A percentile compares a stretch with the other conserved stretches of the same genome.
Conservation (phyloP, 2,888 invertebrate species). For the Tipula vernalis region DNA sequence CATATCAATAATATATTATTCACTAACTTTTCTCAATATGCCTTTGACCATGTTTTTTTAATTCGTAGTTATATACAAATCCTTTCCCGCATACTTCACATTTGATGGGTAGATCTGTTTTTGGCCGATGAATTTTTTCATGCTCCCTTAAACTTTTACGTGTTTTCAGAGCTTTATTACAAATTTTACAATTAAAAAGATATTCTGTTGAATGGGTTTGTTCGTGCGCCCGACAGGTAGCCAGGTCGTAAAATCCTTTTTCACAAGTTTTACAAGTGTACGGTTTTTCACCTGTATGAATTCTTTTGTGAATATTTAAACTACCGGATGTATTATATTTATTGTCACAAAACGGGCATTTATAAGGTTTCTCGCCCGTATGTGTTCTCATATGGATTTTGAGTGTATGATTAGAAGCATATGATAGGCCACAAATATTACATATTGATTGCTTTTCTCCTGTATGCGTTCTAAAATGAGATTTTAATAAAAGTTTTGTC, state of each 20-base stretch:
- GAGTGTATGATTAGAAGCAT: neutral
- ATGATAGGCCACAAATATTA: neutral
- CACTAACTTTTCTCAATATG: neutral
- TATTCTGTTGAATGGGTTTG: neutral
- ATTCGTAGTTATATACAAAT: neutral
- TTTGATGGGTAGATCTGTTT: neutral
- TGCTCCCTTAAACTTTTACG: neutral
- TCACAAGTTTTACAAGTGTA: neutral
- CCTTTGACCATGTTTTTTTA: neutral
- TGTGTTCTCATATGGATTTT: neutral
- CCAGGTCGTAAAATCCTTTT: neutral
- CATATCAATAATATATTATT: too few species aligned
- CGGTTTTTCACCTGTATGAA: neutral
- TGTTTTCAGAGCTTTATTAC: neutral
- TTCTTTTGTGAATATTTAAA: neutral
- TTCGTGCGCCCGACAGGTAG: neutral
- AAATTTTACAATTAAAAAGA: neutral
- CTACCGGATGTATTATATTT: neutral
- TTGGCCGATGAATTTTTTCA: neutral
- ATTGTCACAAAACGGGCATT: neutral
- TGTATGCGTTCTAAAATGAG: neutral
- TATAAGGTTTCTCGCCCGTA: neutral
- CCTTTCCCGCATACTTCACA: constrained; percentile 4
- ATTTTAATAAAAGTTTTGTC: neutral
- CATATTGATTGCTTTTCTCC: neutral